Evolutionary conservation across 30 jellyfish, hydroid and myxozoan genomes (phyloP).

Genomic region (Cassiopea xamachana): DNA sequence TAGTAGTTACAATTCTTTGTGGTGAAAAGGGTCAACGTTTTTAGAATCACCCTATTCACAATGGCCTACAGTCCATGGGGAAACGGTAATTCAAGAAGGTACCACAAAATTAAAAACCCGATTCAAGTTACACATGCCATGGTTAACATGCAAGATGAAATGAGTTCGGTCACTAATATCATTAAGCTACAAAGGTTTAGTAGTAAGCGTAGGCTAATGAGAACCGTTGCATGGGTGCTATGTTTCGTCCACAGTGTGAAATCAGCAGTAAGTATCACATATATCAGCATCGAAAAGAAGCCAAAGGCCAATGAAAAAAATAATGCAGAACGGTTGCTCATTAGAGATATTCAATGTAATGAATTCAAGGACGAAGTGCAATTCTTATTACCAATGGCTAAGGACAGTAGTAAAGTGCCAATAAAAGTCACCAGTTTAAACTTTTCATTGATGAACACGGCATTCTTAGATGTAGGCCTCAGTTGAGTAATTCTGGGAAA

Average conservation of each 20-base stretch:
- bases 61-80: no score
- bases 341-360: conserved; percentile 18
- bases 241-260: background rate
- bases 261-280: background rate
- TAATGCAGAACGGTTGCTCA: conserved; percentile 15
- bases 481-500: conserved; percentile 29
- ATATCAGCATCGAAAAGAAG: background rate
- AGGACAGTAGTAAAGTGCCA: background rate
- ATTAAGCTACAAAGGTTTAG: no score
- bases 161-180: background rate
- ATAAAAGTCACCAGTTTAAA: conserved; percentile 14
- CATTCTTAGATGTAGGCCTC: conserved; percentile 37
- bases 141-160: background rate
- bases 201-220: conserved; percentile 27
- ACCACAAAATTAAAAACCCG: no score
- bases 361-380: conserved; percentile 18
- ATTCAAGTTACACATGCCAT: no score
- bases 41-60: no score
- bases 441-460: conserved; percentile 28
- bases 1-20: no score
- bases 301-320: conserved; percentile 13
- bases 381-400: background rate
- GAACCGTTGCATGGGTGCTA: conserved; percentile 36
- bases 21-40: no score
- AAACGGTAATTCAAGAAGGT: no score